A percentile compares a stretch with the other conserved stretches of the same genome.
Evolutionary conservation across 2,113 vertebrate species (phyloP).

Genomic region (Syrrhaptes paradoxus): DNA sequence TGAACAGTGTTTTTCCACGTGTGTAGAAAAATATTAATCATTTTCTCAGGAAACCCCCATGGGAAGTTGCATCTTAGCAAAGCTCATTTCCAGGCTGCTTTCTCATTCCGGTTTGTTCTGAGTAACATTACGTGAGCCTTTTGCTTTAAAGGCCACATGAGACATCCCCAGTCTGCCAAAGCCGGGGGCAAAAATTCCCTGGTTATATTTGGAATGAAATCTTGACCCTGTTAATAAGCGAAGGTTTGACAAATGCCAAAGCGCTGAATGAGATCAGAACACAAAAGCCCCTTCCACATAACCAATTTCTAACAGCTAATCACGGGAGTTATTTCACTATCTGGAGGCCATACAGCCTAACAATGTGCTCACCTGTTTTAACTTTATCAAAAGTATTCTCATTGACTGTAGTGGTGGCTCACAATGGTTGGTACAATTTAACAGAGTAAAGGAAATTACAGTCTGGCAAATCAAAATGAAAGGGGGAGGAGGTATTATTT

Average conservation of each 20-base stretch:
- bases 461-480: background rate
- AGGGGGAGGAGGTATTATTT: background rate
- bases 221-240: background rate
- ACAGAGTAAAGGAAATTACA: background rate
- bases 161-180: background rate
- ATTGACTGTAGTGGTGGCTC: background rate
- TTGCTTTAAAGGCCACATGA: background rate
- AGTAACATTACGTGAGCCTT: conserved; percentile 3
- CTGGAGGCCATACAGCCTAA: background rate
- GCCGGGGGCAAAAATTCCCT: background rate
- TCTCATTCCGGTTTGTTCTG: background rate
- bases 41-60: background rate
- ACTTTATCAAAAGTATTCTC: background rate
- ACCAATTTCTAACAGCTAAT: background rate
- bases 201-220: background rate
- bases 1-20: conserved; percentile 1
- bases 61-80: background rate
- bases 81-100: background rate
- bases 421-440: background rate
- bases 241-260: background rate
- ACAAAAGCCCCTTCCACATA: background rate
- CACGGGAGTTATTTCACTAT: background rate
- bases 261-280: background rate
- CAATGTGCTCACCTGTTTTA: background rate
- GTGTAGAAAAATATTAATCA: conserved; percentile 9